phyloP scores from a whole-genome alignment of 92 coral and sea anemone genomes.

The Phenganax stokvisi region DNA sequence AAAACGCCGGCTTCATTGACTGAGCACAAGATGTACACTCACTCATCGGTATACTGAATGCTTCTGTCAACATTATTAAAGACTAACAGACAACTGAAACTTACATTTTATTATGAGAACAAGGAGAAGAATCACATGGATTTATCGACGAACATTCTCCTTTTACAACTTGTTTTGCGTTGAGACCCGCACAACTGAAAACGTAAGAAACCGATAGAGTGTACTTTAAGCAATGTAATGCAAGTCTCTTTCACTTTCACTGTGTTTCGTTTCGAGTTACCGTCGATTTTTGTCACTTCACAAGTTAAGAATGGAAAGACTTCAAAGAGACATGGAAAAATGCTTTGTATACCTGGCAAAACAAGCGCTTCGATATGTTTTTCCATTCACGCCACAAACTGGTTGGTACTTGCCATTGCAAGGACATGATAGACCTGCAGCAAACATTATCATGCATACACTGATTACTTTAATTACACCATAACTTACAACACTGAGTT shows the following conservation, averaged over 20 bases:
- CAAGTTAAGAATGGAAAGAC: not conserved
- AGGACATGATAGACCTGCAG: constrained; percentile 68
- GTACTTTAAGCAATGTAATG: not conserved
- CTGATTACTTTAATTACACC: too few species aligned
- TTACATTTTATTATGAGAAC: constrained; percentile 47
- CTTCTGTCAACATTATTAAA: not conserved
- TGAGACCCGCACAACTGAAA: constrained; percentile 67
- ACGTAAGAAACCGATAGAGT: not conserved
- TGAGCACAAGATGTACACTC: not conserved
- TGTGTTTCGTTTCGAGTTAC: not conserved
- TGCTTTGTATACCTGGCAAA: constrained; percentile 62
- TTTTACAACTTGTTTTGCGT: constrained; percentile 34
- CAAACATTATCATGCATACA: not conserved
- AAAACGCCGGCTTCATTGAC: not conserved
- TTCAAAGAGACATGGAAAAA: not conserved
- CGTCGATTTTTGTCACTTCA: not conserved
- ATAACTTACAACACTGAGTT: too few species aligned
- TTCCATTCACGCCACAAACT: constrained; percentile 76
- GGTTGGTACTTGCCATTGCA: constrained; percentile 62
- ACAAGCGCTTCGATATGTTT: constrained; percentile 78
- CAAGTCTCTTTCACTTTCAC: not conserved
- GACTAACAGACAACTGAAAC: not conserved
- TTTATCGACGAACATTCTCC: constrained; percentile 73
- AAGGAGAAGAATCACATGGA: constrained; percentile 75
- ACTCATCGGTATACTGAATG: not conserved